Base-by-base conservation (phyloP, 2,113 vertebrate genomes). In the Orthonyx spaldingii region DNA sequence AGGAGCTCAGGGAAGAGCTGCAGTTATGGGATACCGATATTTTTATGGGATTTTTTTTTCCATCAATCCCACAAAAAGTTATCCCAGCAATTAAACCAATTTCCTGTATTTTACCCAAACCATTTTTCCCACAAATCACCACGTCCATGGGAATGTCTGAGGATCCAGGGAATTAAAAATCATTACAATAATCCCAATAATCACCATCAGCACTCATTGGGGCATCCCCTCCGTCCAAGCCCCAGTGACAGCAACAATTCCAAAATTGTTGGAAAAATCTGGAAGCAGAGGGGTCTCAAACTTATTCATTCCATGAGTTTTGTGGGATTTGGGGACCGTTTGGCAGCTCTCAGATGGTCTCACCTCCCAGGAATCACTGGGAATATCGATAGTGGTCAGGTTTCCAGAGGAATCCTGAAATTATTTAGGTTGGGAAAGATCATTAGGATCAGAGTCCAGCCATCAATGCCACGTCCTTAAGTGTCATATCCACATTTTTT, bases 171-270 rank as follows among this genome's bases (percentile, higher is more conserved):
- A 35, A 65, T 19, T 35, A 6, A 30, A n/a, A 23, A 11, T 2
- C 13, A 53, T 30, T 41, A 3, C 21, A 53, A 65, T 24, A 11
- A 64, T 11, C 15, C 26, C 0, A 52, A 5, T 39, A n/a, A 53
- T 42, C 47, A 6, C 14, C 24, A n/a, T 4, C n/a, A n/a, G n/a
- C 24, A 35, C 6, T 30, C 18, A 55, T 30, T 65, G 9, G 32
- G 24, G 33, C 17, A 10, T 64, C 37, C 23, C 17, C 17, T 41
- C 41, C 17, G 41, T n/a, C 22, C 23, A 24, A 60, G 9, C 9
- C 46, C 17, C 13, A 6, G 10, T 3, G 21, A 33, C 13, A 20
- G 33, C 0, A 1, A 41, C 49, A 53, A n/a, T n/a, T n/a, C n/a
- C n/a, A n/a, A n/a, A n/a, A n/a, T n/a, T n/a, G n/a, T n/a, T n/a